Base-by-base conservation (phyloP, 92 coral and sea anemone genomes). In the Paragorgia papillata region DNA sequence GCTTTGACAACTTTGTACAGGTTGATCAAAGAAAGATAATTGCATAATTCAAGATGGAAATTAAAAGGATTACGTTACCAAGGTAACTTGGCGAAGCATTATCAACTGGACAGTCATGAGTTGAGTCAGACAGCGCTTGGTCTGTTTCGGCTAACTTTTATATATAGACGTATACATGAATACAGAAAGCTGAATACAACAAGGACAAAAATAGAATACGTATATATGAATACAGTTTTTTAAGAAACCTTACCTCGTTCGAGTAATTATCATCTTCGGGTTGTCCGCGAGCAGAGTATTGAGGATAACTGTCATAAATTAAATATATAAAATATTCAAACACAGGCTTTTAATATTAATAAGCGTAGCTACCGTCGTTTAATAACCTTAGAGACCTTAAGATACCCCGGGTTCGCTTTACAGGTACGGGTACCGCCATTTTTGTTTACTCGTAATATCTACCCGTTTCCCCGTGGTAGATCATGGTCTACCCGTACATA, bases 1-100 rank as follows among this genome's bases (percentile, higher is more conserved):
- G n/a, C n/a, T n/a, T n/a, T n/a, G n/a, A n/a, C n/a, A n/a, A n/a
- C 9, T 24, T 49, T 46, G 58, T 24, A 68, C 60, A 55, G 78
- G 62, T 71, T 35, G 24, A 31, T 71, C 64, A 71, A 71, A 71
- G 17, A 71, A 50, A 31, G 35, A 30, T 71, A 53, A 71, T 53
- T 71, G 63, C 51, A 54, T 54, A 53, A 71, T 71, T 18, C 64
- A 53, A 71, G 51, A 58, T 71, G 49, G 78, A 53, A 44, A 55
- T 55, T 22, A 68, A 59, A 30, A 3, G 39, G 54, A 18, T 14
- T 56, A 19, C 20, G 78, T 71, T 71, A 48, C 46, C 60, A 71
- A 28, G 78, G 78, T 7, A 9, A 34, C 50, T 71, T 10, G 26
- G 32, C 51, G 43, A 7, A 25, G 29, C n/a, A n/a, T 29, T 25